Evolutionary conservation across 2,113 vertebrate genomes (phyloP), one percentile per base, ranked within the genome.

Genomic region (Notiomystis cincta): DNA sequence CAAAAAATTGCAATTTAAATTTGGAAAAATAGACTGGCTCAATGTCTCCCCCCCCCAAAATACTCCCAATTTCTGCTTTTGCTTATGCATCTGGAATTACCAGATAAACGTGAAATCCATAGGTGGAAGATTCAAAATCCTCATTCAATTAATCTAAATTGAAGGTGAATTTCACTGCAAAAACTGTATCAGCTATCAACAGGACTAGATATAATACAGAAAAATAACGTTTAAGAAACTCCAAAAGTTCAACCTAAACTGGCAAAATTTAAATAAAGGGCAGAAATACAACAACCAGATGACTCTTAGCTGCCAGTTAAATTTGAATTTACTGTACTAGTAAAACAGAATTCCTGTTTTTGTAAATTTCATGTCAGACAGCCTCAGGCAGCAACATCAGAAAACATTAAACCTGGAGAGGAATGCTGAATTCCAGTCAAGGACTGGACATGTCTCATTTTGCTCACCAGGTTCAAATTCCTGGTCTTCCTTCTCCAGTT

Each of bases 81-180:
- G 18, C n/a, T 88, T 53, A 37, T 77, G 48, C 44, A 76, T 79
- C 57, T 82, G 84, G 61, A 93, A 77, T 84, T 71, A 67, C 15
- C 35, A 95, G 73, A 51, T 90, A 92, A 91, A 87, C 40, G 87
- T 87, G 67, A 95, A 94, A 93, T 83, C 73, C 48, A 21, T 61
- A 56, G 40, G 35, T 94, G 71, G 89, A 82, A 93, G 79, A 81
- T 82, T 30, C 48, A 82, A 95, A 95, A 93, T 95, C 87, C 65
- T 96, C 51, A 73, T 76, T 82, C 13, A 44, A 33, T 38, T 60
- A 24, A 64, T 61, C 56, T 82, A 50, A 95, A 50, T 18, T 84
- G 65, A 83, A 75, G 45, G 13, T 42, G 44, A 92, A 80, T 90
- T 96, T 78, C 76, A 77, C n/a, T 84, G 69, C n/a, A 45, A 86